These are phyloP conservation scores for Rotaria socialis DNA, from an alignment of 2,888 invertebrate species.

Conservation along the genomic window DNA sequence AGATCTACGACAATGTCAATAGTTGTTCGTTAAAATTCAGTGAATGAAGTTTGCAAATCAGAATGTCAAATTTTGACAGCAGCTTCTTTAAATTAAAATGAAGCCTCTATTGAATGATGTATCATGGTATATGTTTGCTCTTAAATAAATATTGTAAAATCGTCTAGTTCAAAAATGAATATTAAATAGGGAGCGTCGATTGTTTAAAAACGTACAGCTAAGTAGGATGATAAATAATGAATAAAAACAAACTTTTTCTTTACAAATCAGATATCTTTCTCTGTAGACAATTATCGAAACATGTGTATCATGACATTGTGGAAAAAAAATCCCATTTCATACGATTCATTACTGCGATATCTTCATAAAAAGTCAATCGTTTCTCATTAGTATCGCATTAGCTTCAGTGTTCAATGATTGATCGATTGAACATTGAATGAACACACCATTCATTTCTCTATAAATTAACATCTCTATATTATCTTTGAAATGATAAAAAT, in stretches of 20 bases:
- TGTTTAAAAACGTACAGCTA: no score
- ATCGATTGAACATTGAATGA: constrained; percentile 1
- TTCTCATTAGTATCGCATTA: not conserved
- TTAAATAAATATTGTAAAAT: not conserved
- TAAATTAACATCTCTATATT: not conserved
- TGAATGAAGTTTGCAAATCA: not conserved
- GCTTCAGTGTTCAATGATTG: not conserved
- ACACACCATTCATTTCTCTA: not conserved
- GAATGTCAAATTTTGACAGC: not conserved
- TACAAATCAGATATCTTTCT: not conserved
- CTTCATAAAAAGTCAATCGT: not conserved
- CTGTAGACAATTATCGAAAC: not conserved
- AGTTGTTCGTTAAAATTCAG: not conserved
- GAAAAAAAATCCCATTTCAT: not conserved
- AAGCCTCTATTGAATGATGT: not conserved
- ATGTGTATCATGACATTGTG: not conserved
- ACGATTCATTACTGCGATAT: not conserved
- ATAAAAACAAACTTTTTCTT: not conserved
- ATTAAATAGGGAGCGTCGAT: not conserved
- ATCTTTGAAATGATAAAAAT: not conserved
- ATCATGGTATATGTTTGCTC: not conserved
- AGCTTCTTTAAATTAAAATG: constrained; percentile 6
- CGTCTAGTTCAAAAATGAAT: not conserved
- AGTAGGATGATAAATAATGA: not conserved
- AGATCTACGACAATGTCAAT: not conserved